Evolutionary conservation across 92 coral and sea anemone genomes (phyloP).

Genomic region (Porites lobata): DNA sequence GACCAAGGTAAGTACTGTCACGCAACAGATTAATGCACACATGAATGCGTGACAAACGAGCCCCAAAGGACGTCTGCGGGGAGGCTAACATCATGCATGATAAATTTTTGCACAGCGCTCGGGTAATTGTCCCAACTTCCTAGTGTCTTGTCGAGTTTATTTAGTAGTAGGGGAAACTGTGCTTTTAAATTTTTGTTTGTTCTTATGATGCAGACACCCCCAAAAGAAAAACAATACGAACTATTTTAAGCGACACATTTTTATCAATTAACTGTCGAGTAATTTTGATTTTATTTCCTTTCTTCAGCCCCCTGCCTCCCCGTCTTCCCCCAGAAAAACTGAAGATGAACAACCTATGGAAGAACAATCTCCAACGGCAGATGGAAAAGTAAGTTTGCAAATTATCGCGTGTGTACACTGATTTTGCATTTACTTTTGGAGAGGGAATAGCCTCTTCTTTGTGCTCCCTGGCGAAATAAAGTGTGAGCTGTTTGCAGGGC

Average conservation of each 20-base stretch:
- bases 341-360: slow-evolving; percentile 18
- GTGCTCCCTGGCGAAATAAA: not conserved
- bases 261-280: not conserved
- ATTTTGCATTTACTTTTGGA: not conserved
- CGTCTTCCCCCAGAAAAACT: not conserved
- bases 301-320: slow-evolving; percentile 5
- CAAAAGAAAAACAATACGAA: too few species aligned
- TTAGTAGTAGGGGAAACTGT: too few species aligned
- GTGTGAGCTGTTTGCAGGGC: too few species aligned
- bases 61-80: too few species aligned
- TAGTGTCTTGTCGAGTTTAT: too few species aligned
- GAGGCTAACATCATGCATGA: too few species aligned
- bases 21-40: not conserved
- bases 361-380: slow-evolving; percentile 7
- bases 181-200: too few species aligned
- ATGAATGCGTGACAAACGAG: too few species aligned
- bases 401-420: not conserved
- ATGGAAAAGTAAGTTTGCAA: slow-evolving; percentile 8
- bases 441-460: not conserved
- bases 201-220: too few species aligned
- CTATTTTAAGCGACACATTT: not conserved
- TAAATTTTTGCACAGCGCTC: too few species aligned
- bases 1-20: not conserved
- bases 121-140: too few species aligned
- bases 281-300: not conserved